phyloP scores from a whole-genome alignment of 1,140 invertebrate species.

The Halictus rubicundus region DNA sequence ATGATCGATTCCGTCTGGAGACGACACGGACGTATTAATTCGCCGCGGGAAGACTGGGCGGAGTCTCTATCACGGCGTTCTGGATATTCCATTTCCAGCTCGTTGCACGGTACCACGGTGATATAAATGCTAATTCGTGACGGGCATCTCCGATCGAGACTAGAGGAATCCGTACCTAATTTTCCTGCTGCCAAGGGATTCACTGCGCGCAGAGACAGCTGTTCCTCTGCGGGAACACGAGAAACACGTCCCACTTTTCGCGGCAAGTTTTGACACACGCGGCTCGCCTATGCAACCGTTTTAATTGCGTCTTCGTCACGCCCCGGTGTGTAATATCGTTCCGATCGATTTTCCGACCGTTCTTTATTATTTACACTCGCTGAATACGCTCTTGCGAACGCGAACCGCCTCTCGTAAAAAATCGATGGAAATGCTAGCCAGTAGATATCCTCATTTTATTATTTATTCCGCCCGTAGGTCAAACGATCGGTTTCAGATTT shows the following conservation, averaged over 20 bases:
- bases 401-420: too few species aligned
- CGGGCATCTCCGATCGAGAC: conserved; percentile 66
- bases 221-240: conserved; percentile 41
- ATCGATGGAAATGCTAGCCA: too few species aligned
- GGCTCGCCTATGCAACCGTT: conserved; percentile 11
- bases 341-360: conserved; percentile 7
- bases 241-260: conserved; percentile 48
- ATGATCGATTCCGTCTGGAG: conserved; percentile 9
- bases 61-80: conserved; percentile 53
- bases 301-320: conserved; percentile 39
- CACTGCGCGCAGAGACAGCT: conserved; percentile 54
- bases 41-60: conserved; percentile 38
- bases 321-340: not conserved
- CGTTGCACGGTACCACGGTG: conserved; percentile 62
- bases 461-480: too few species aligned
- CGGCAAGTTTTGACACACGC: conserved; percentile 39
- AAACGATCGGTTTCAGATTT: too few species aligned
- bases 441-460: too few species aligned
- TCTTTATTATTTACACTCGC: not conserved
- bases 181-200: conserved; percentile 64
- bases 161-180: conserved; percentile 63
- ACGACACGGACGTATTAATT: conserved; percentile 55
- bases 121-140: conserved; percentile 71
- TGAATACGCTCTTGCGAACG: not conserved
- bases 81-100: conserved; percentile 66